These are phyloP conservation scores for Podarcis raffonei DNA, from an alignment of 2,113 vertebrate species.

Conservation along the genomic window DNA sequence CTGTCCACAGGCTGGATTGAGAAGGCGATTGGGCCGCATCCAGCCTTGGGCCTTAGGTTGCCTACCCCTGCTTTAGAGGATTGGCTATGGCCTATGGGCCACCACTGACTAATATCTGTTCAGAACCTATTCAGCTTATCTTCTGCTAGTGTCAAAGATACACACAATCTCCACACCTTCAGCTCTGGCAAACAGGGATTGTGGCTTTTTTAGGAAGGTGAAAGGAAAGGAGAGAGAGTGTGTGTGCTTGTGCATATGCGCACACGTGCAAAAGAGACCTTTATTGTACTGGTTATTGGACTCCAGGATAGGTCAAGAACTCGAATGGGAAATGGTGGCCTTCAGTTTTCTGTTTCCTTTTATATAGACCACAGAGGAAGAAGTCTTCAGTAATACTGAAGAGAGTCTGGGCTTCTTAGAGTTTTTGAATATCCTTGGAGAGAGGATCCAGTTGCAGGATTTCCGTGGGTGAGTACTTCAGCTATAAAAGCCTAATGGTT, in stretches of 20 bases:
- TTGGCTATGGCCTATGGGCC: not conserved
- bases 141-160: not conserved
- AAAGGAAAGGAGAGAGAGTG: not conserved
- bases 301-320: not conserved
- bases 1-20: too few relatives aligned
- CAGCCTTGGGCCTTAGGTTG: too few relatives aligned
- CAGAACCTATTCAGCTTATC: not conserved
- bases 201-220: too few relatives aligned
- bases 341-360: constrained; percentile 30
- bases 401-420: constrained; percentile 87
- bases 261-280: not conserved
- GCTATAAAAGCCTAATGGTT: not conserved
- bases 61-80: too few relatives aligned
- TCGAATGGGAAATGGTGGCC: not conserved
- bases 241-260: not conserved
- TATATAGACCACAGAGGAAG: constrained; percentile 84
- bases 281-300: not conserved
- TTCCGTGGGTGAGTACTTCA: constrained; percentile 80
- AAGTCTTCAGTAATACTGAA: constrained; percentile 87
- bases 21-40: too few relatives aligned
- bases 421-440: constrained; percentile 87
- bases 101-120: not conserved
- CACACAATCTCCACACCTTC: not conserved
- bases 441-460: constrained; percentile 83
- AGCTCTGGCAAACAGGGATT: not conserved